Conservation (phyloP, 2,113 vertebrate genomes). For the Rhegmatorhina hoffmannsi region DNA sequence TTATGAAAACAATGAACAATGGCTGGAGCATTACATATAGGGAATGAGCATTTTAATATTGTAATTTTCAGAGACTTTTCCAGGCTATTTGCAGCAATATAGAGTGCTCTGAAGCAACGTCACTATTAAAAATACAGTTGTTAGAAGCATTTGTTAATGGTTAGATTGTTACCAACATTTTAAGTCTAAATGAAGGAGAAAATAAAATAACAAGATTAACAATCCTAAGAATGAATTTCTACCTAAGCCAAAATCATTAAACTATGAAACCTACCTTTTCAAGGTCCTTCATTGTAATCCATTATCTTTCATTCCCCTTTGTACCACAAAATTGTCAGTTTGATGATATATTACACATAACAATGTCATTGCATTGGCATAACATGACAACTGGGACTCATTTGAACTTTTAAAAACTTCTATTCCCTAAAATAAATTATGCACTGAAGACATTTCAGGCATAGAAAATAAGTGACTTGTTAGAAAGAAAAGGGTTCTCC, state of each 20-base stretch:
- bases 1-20: background rate
- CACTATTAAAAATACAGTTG: background rate
- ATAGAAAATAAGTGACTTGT: constrained; percentile 6
- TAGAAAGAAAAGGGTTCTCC: background rate
- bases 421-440: constrained; percentile 55
- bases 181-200: background rate
- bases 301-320: constrained; percentile 39
- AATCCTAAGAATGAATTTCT: background rate
- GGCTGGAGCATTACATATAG: background rate
- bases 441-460: background rate
- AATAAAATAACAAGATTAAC: background rate
- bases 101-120: background rate
- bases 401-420: constrained; percentile 58
- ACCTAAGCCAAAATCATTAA: background rate
- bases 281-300: constrained; percentile 49
- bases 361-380: constrained; percentile 33
- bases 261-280: constrained; percentile 24
- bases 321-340: constrained; percentile 32
- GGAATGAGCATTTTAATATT: background rate
- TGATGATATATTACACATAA: constrained; percentile 48
- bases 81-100: background rate
- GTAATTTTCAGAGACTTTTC: background rate
- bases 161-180: background rate
- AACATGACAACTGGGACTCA: constrained; percentile 48
- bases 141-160: background rate